Evolutionary conservation across 2,888 invertebrate genomes (phyloP).

Genomic region (Tachystola acroxantha): DNA sequence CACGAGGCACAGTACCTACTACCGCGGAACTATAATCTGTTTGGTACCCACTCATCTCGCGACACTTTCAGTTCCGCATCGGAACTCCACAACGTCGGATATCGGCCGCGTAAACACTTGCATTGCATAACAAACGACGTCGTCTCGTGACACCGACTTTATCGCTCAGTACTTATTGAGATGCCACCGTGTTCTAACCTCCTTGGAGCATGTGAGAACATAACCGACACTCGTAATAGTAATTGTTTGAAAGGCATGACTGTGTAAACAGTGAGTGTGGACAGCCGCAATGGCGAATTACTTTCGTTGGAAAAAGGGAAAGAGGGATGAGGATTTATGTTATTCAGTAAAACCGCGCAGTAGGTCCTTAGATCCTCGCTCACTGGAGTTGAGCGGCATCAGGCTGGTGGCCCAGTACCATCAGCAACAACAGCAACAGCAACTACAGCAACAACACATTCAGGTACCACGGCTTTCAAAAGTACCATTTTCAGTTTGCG

Average conservation of each 20-base stretch:
- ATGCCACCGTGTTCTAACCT: constrained; percentile 57
- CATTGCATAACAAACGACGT: constrained; percentile 55
- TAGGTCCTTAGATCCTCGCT: constrained; percentile 84
- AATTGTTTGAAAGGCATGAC: constrained; percentile 25
- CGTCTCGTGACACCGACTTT: constrained; percentile 65
- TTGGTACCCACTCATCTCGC: constrained; percentile 15
- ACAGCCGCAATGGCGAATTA: constrained; percentile 78
- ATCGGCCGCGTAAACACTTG: constrained; percentile 31
- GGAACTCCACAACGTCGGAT: constrained; percentile 33
- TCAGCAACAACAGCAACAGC: constrained; percentile 15
- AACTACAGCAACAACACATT: background rate
- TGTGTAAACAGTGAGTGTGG: constrained; percentile 19
- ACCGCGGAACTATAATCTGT: background rate
- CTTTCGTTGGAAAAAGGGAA: constrained; percentile 83
- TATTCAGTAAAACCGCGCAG: constrained; percentile 82
- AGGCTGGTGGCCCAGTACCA: constrained; percentile 75
- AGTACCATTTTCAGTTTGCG: no score
- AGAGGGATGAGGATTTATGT: constrained; percentile 76
- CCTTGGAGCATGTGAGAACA: constrained; percentile 30
- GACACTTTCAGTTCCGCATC: constrained; percentile 34
- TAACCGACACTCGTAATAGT: constrained; percentile 17
- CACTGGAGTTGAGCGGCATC: constrained; percentile 83
- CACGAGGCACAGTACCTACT: background rate
- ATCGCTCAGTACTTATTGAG: constrained; percentile 64
- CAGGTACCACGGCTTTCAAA: constrained; percentile 6